Base-by-base conservation (phyloP, 2,888 invertebrate species). In the Lasioglossum vierecki region DNA sequence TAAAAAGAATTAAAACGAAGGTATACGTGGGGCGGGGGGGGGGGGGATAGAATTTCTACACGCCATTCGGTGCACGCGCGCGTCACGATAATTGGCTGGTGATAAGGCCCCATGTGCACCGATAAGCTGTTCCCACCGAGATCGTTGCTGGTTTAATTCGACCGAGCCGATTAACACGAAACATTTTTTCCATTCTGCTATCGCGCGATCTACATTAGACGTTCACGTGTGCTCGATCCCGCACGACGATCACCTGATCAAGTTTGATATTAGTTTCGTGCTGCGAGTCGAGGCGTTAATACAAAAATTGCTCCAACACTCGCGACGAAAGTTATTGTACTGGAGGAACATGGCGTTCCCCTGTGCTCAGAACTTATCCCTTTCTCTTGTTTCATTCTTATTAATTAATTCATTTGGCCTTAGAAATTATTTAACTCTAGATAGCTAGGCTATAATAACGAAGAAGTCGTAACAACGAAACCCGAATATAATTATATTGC, bases 131-230 rank as follows among this genome's bases (percentile, higher is more conserved):
- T 76, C 35, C 68, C 60, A 49, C 26, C 41, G 39, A 63, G 73
- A 85, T 79, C 85, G 68, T 53, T n/a, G 53, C 44, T 11, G 73
- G 66, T 26, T 76, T 86, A 80, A 86, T 84, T 85, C 82, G 82
- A 75, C 79, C 73, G 46, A 41, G 15, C 63, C 82, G 82, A 86
- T 86, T 85, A 86, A 76, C 85, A 85, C 75, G 82, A 85, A 84
- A 82, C 77, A 63, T 70, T 79, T 73, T 76, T 41, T 26, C 44
- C 46, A 26, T 46, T 41, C 46, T 26, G 35, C 68, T 82, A 86
- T 86, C 86, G 4, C 0, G 0, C 68, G 46, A 86, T 82, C 80
- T 79, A 18, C n/a, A 44, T 44, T 4, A 35, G 71, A 15, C 30
- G 18, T 63, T 60, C 49, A 70, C 41, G 44, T 35, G 81, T 11